These are phyloP conservation scores for Sarcophaga peregrina DNA, from an alignment of 1,140 invertebrate genomes.

Conservation along the genomic window DNA sequence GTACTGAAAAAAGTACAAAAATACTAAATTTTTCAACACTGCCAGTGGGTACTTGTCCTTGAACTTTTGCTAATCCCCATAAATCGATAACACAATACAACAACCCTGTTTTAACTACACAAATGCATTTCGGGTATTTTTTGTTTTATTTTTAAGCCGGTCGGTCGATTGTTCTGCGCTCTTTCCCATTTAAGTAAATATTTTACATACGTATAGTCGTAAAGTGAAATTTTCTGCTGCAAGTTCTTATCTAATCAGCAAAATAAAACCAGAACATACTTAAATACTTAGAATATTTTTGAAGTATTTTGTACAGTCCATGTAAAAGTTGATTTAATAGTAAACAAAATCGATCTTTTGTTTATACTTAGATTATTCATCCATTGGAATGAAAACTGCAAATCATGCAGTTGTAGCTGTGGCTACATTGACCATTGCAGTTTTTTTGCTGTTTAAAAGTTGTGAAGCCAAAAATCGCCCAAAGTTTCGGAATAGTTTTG, in stretches of 20 bases:
- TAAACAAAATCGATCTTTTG: not conserved
- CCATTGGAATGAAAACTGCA: slow-evolving; percentile 36
- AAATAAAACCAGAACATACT: not conserved
- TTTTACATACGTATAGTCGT: not conserved
- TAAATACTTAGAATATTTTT: not conserved
- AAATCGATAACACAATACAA: too few relatives aligned
- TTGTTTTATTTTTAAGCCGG: not conserved
- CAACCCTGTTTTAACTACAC: too few relatives aligned
- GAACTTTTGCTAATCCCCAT: too few relatives aligned
- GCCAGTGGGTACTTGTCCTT: too few relatives aligned
- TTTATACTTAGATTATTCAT: not conserved
- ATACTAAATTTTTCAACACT: too few relatives aligned
- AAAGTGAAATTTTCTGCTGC: not conserved
- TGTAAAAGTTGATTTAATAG: not conserved
- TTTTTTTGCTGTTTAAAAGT: not conserved
- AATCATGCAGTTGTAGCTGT: slow-evolving; percentile 16
- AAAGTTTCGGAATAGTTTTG: slow-evolving; percentile 51
- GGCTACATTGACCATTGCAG: not conserved
- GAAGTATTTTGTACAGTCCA: not conserved
- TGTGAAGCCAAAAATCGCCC: not conserved
- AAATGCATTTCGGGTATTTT: too few relatives aligned
- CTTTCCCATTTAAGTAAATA: not conserved
- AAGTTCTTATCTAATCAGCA: slow-evolving; percentile 32
- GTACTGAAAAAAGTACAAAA: too few relatives aligned
- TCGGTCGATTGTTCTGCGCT: not conserved